phyloP scores from a whole-genome alignment of 2,888 invertebrate genomes.

The Ornithoptera priamus region DNA sequence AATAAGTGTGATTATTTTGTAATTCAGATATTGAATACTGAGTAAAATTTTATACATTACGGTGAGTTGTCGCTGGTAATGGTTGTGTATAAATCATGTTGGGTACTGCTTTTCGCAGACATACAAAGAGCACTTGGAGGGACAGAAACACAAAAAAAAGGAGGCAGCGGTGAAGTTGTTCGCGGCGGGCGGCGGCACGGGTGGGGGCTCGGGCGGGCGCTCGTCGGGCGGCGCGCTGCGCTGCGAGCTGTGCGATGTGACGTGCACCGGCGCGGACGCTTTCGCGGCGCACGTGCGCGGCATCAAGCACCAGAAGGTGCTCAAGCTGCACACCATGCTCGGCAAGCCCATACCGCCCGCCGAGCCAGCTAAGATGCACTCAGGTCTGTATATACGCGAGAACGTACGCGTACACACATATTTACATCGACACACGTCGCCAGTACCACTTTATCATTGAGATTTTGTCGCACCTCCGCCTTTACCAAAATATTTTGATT shows the following conservation, averaged over 20 bases:
- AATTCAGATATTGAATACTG: background rate
- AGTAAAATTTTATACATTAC: no score
- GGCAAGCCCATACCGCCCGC: slow-evolving; percentile 98
- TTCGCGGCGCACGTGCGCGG: slow-evolving; percentile 99
- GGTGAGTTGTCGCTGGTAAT: no score
- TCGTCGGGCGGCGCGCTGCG: slow-evolving; percentile 82
- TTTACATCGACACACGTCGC: background rate
- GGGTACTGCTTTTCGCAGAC: slow-evolving; percentile 46
- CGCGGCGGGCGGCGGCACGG: slow-evolving; percentile 70
- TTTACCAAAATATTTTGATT: no score
- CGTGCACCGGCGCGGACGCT: slow-evolving; percentile 98
- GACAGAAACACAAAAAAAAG: slow-evolving; percentile 99
- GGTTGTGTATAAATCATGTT: no score
- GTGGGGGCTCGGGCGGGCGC: slow-evolving; percentile 44
- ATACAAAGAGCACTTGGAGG: slow-evolving; percentile 94
- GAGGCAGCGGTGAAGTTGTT: slow-evolving; percentile 86
- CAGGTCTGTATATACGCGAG: slow-evolving; percentile 38
- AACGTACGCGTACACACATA: background rate
- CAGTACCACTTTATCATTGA: no score
- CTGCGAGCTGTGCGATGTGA: slow-evolving; percentile 98
- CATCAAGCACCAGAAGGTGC: slow-evolving; percentile 98
- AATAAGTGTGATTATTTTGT: background rate
- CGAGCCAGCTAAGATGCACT: slow-evolving; percentile 92
- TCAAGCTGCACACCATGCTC: slow-evolving; percentile 96
- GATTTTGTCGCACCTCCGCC: no score